Base-by-base conservation (phyloP, 2,113 vertebrate species). In the Riparia riparia region DNA sequence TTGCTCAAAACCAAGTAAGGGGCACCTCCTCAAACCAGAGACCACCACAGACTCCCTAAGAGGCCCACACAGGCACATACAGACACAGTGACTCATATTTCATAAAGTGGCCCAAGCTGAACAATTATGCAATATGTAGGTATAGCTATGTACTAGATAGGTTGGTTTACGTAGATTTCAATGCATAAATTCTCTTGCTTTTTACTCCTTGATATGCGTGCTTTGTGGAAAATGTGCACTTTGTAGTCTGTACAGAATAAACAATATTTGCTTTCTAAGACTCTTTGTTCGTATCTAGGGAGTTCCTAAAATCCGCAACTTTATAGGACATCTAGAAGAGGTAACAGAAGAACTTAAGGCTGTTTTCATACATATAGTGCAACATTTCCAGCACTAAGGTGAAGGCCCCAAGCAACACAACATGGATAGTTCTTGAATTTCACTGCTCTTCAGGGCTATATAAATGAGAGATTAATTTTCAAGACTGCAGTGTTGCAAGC, bases 191-290 rank as follows among this genome's bases (percentile, higher is more conserved):
- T 58, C 22, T 66, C 22, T 37, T 50, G 10, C 28, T 32, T 58
- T 60, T 39, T 39, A 32, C 10, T 51, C 32, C 53, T 51, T 66
- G 22, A 19, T 14, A 6, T 32, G 44, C 0, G 0, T 32, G 21
- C 16, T 60, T n/a, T 45, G 7, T 65, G 32, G 15, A 81, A 81
- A 81, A n/a, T 34, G 25, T 20, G 22, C 44, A 39, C 15, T 32
- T 51, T 24, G 18, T 10, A 39, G 37, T 50, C 60, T 58, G 37
- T 17, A 51, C 0, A 0, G 22, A 73, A 39, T 12, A 58, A 51
- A 64, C 18, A 66, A 5, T 37, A 37, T 45, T 31, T 58, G 18
- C 14, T 65, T 65, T 65, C 44, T 57, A 28, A 50, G 31, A 57
- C 2, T 32, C 15, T 44, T 22, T n/a, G 6, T 56, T 20, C 28